Percentiles rank a stretch among this genome's conserved stretches.
Conservation (phyloP, 2,113 vertebrate genomes). For the Gambusia affinis region DNA sequence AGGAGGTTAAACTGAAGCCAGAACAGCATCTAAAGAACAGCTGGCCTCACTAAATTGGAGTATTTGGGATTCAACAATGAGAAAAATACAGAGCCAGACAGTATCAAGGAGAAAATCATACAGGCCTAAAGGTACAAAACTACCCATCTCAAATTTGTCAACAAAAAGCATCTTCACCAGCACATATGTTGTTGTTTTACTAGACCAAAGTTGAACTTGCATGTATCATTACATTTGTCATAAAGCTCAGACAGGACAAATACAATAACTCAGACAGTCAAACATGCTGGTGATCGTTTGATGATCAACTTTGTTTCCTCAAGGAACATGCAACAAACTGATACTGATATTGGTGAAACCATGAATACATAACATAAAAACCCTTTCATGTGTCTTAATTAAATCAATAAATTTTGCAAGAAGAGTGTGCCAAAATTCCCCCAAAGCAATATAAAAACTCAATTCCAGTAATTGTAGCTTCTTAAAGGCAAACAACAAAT, state of each 20-base stretch:
- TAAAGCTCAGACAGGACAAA: not conserved
- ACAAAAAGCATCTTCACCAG: not conserved
- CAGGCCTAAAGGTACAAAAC: not conserved
- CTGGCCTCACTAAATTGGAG: not conserved
- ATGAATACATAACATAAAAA: not conserved
- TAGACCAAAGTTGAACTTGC: not conserved
- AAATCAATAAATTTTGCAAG: no score
- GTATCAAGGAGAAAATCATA: not conserved
- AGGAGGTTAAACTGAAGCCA: no score
- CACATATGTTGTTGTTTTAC: not conserved
- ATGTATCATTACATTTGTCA: not conserved
- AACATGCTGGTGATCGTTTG: not conserved
- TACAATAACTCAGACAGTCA: not conserved
- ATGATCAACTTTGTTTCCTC: not conserved
- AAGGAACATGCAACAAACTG: not conserved
- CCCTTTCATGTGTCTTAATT: no score
- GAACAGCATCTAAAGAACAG: not conserved
- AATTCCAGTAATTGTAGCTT: no score
- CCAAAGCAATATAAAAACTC: no score
- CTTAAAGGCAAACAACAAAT: no score
- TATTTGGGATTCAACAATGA: not conserved
- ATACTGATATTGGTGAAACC: not conserved
- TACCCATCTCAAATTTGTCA: not conserved
- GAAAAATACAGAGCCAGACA: not conserved
- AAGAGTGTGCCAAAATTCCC: no score